Evolutionary conservation across 2,888 invertebrate species (phyloP), one percentile per base, ranked within the genome.

Genomic region (Cotesia congregata): DNA sequence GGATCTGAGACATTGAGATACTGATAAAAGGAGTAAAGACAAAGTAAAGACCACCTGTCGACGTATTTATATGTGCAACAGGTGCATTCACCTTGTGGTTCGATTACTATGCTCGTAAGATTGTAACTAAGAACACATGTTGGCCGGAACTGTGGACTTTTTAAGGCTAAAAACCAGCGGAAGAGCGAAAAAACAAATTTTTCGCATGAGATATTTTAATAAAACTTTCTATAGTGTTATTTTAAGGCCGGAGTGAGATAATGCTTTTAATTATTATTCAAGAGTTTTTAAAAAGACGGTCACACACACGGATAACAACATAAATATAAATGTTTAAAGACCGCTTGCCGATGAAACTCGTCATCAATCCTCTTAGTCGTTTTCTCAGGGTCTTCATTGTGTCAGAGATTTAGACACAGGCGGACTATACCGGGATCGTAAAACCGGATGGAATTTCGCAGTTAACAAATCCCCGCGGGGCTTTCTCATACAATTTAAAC

Each of bases 81-180:
- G 72, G 76, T 76, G 68, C 68, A 61, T 76, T 72, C 72, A 76
- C 72, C 67, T 72, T 68, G 59, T 50, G 41, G 72, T 40, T 72
- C 62, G 41, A 76, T 61, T 72, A 68, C 72, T 41, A 76, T 74
- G 61, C 40, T 40, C 39, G 67, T 64, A n/a, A 60, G 15, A n/a
- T 64, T 68, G 67, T 67, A n/a, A 17, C 17, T 12, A 15, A 41
- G 38, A 62, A 73, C 79, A 79, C 61, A 79, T 79, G 79, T 67
- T 50, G 72, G 60, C 78, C 76, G 78, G 76, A 80, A 78, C 39
- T 72, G 15, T n/a, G 41, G 67, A 75, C 64, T 77, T 79, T 73
- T 62, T 50, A 72, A 64, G 64, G 6, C 15, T 7, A 50, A 50
- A 50, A 50, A 50, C 68, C 41, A 41, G 68, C 41, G 50, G 12